Evolutionary conservation across 1,140 invertebrate genomes (phyloP).

Genomic region (Drosophila kurseongensis): DNA sequence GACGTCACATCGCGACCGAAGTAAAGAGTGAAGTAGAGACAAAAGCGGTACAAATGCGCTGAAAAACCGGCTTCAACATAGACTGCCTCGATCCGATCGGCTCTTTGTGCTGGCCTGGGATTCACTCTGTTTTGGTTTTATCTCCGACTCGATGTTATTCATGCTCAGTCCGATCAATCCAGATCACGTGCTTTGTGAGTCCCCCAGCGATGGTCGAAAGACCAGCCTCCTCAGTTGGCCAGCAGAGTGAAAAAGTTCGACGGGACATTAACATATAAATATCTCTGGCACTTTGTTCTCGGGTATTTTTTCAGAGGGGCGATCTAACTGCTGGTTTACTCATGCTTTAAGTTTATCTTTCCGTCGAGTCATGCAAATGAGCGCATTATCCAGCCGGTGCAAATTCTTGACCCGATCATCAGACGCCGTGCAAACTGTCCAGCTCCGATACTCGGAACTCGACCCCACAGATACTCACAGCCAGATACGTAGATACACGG

Average conservation of each 20-base stretch:
- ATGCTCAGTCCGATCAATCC: conserved; percentile 30
- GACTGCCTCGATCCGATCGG: conserved; percentile 14
- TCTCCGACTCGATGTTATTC: conserved; percentile 28
- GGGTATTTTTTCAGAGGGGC: conserved; percentile 27
- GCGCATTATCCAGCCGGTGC: conserved; percentile 51
- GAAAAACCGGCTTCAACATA: conserved; percentile 42
- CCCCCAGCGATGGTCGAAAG: conserved; percentile 25
- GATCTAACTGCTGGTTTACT: conserved; percentile 55
- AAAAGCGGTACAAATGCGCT: conserved; percentile 1
- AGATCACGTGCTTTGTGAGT: conserved; percentile 45
- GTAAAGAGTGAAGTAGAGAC: conserved; percentile 3
- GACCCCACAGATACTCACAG: conserved; percentile 3
- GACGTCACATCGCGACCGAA: conserved; percentile 50
- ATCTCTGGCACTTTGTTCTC: conserved; percentile 31
- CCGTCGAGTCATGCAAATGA: conserved; percentile 73
- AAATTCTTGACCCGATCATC: conserved; percentile 14
- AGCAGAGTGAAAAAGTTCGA: conserved; percentile 19
- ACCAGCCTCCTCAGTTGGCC: conserved; percentile 38
- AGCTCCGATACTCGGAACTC: conserved; percentile 3
- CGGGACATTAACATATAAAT: conserved; percentile 34
- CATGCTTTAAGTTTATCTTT: conserved; percentile 53
- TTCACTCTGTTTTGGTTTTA: conserved; percentile 30
- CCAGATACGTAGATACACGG: not conserved
- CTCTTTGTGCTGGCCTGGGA: conserved; percentile 42
- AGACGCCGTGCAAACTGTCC: conserved; percentile 8